Percentiles rank a stretch among this genome's conserved stretches.
These are phyloP conservation scores for Allacma fusca DNA, from an alignment of 2,888 invertebrate genomes.

Conservation along the genomic window DNA sequence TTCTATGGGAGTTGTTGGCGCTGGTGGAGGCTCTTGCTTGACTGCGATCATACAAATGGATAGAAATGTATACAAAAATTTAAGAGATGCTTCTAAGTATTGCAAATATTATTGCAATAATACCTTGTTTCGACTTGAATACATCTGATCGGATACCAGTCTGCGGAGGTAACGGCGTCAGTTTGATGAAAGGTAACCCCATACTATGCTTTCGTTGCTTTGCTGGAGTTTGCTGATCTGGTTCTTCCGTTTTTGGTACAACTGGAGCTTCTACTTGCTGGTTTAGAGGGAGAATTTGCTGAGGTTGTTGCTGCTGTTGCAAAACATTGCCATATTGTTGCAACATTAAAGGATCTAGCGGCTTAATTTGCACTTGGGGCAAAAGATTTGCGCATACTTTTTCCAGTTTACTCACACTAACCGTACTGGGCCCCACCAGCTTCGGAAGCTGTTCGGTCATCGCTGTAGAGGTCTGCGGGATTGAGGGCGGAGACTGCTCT, in stretches of 20 bases:
- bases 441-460: not conserved
- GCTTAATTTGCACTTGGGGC: conserved; percentile 38
- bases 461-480: not conserved
- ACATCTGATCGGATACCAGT: not conserved
- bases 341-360: conserved; percentile 28
- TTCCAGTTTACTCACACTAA: conserved; percentile 30
- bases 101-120: not conserved
- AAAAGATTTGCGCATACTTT: conserved; percentile 9
- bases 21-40: conserved; percentile 37
- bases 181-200: conserved; percentile 16
- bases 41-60: conserved; percentile 9
- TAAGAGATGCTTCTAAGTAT: too few relatives aligned
- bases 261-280: not conserved
- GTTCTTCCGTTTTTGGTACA: conserved; percentile 27
- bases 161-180: conserved; percentile 16
- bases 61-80: too few relatives aligned
- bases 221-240: not conserved
- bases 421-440: not conserved
- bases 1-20: conserved; percentile 10
- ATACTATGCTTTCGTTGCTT: conserved; percentile 8
- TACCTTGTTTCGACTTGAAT: conserved; percentile 35
- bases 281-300: not conserved
- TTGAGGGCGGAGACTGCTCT: not conserved
- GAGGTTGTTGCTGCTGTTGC: conserved; percentile 7
- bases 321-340: conserved; percentile 32